Evolutionary conservation across 1,140 invertebrate genomes (phyloP).

Genomic region (Lepidurus apus): DNA sequence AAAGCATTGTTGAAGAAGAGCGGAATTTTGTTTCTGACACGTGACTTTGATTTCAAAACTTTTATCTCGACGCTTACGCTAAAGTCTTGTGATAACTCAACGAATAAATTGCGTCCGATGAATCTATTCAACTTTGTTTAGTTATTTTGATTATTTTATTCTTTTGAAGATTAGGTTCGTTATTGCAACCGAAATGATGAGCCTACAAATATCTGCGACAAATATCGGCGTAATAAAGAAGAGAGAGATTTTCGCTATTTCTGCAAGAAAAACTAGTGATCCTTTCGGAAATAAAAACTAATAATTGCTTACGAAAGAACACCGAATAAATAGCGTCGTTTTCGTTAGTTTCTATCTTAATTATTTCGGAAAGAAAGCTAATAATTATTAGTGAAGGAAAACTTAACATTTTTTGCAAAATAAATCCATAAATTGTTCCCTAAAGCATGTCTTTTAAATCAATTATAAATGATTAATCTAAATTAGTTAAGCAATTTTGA

Average conservation of each 20-base stretch:
- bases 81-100: neutral
- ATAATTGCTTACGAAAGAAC: too few species aligned
- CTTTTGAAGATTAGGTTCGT: too few species aligned
- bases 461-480: neutral
- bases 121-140: too few species aligned
- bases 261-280: too few species aligned
- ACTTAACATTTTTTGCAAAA: neutral
- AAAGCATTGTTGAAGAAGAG: conserved; percentile 25
- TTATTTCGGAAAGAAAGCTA: neutral
- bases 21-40: neutral
- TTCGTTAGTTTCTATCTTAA: too few species aligned
- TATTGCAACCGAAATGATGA: too few species aligned
- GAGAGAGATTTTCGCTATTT: too few species aligned
- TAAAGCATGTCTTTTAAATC: neutral
- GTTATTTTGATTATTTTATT: too few species aligned
- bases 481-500: neutral
- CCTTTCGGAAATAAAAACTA: too few species aligned
- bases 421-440: neutral
- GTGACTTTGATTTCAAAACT: neutral
- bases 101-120: neutral
- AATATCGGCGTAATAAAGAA: too few species aligned
- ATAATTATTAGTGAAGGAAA: neutral
- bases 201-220: too few species aligned
- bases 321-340: too few species aligned
- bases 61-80: neutral